Conservation (phyloP, 1,140 invertebrate species). For the Batillaria attramentaria region DNA sequence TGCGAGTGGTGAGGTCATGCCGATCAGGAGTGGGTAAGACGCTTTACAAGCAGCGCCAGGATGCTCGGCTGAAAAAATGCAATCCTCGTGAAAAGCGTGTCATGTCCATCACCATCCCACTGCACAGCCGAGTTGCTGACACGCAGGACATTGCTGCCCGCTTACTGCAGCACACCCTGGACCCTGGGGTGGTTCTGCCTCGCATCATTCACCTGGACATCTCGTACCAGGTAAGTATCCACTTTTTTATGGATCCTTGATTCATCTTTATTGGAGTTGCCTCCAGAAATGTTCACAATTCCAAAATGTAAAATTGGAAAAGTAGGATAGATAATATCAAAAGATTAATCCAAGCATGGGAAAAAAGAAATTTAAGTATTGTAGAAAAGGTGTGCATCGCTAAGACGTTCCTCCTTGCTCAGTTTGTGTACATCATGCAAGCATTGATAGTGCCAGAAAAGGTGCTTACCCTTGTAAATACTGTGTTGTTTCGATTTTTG, state of each 20-base stretch:
- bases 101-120: slow-evolving; percentile 47
- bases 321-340: no score
- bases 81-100: slow-evolving; percentile 4
- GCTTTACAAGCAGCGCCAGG: slow-evolving; percentile 53
- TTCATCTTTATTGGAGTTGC: neutral
- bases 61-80: slow-evolving; percentile 36
- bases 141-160: slow-evolving; percentile 39
- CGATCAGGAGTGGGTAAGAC: slow-evolving; percentile 66
- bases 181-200: slow-evolving; percentile 40
- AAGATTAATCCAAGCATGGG: no score
- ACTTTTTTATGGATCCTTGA: no score
- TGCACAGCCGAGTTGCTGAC: slow-evolving; percentile 53
- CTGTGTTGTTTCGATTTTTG: no score
- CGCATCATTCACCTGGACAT: slow-evolving; percentile 64
- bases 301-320: neutral
- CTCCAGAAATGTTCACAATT: neutral
- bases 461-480: no score
- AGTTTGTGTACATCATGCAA: no score
- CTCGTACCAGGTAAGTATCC: slow-evolving; percentile 60
- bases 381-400: no score
- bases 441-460: no score
- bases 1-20: slow-evolving; percentile 49
- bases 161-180: slow-evolving; percentile 46
- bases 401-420: no score
- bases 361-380: no score